These are phyloP conservation scores for Motacilla tschutschensis DNA, from an alignment of 2,113 vertebrate species.

Conservation along the genomic window DNA sequence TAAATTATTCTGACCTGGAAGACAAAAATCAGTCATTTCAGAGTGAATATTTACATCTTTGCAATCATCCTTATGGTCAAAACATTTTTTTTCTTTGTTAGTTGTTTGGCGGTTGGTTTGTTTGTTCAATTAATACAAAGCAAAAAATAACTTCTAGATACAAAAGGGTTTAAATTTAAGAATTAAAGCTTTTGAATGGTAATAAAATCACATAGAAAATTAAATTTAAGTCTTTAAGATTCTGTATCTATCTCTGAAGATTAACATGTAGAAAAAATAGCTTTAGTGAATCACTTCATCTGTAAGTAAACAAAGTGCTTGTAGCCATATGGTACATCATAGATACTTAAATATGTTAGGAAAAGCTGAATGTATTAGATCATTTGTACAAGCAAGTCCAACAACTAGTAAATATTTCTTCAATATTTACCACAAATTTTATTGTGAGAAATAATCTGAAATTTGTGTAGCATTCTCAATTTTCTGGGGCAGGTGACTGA, in stretches of 20 bases:
- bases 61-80: not conserved
- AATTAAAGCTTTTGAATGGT: not conserved
- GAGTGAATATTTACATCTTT: not conserved
- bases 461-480: not conserved
- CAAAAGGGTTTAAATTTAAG: not conserved
- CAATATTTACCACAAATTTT: not conserved
- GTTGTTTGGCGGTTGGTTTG: not conserved
- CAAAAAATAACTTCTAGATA: not conserved
- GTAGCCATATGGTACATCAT: not conserved
- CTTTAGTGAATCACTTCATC: not conserved
- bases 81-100: not conserved
- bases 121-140: not conserved
- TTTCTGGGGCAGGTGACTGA: not conserved
- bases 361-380: not conserved
- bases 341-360: not conserved
- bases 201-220: not conserved
- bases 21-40: not conserved
- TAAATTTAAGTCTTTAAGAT: not conserved
- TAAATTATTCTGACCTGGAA: not conserved
- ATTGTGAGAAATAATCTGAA: not conserved
- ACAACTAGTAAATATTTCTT: not conserved
- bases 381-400: not conserved
- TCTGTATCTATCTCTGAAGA: not conserved
- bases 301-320: not conserved
- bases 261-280: slow-evolving; percentile 3